Evolutionary conservation across 1,140 invertebrate genomes (phyloP).

Genomic region (Lepidurus packardi): DNA sequence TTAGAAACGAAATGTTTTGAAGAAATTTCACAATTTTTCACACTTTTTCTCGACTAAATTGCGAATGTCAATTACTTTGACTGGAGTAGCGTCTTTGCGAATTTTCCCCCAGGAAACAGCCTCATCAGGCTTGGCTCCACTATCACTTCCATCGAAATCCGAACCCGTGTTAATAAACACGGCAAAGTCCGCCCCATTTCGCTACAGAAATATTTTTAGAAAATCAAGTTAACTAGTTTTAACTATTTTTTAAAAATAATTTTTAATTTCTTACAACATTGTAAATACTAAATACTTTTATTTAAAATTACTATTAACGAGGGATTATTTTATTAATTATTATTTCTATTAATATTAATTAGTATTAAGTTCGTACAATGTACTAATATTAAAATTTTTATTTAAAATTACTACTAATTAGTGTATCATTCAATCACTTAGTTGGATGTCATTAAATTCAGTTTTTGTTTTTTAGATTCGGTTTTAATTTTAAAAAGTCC

Average conservation of each 20-base stretch:
- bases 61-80: conserved; percentile 60
- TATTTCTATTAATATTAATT: not conserved
- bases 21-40: conserved; percentile 33
- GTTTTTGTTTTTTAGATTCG: no score
- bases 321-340: not conserved
- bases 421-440: no score
- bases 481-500: conserved; percentile 40
- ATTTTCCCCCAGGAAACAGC: conserved; percentile 99
- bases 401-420: no score
- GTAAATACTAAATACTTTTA: not conserved
- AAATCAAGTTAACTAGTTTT: conserved; percentile 27
- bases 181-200: conserved; percentile 95
- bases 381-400: no score
- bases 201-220: conserved; percentile 50
- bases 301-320: not conserved
- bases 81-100: conserved; percentile 73
- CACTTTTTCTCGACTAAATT: not conserved
- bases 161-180: conserved; percentile 96
- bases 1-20: conserved; percentile 37
- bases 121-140: conserved; percentile 95
- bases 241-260: conserved; percentile 26
- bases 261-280: not conserved
- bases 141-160: conserved; percentile 98
- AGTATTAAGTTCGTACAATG: no score
- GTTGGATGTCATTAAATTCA: no score